A percentile compares a stretch with the other conserved stretches of the same genome.
These are phyloP conservation scores for Cladorhizidae sp. DNA, from an alignment of 37 sponge, comb jelly and placozoan genomes.

Conservation along the genomic window DNA sequence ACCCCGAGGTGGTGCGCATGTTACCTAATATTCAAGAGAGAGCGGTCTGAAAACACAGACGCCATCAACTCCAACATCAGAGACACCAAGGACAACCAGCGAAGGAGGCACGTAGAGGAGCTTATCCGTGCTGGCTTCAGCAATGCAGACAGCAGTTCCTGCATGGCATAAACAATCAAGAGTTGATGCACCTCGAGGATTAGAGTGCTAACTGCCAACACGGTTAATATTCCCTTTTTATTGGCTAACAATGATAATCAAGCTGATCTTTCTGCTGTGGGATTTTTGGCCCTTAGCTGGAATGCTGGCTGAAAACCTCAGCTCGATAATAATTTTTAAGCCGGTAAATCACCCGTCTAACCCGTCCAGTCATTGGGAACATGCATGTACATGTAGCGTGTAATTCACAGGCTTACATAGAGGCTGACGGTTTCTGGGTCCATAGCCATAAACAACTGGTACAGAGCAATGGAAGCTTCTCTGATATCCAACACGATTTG, in stretches of 20 bases:
- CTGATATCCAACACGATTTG: constrained; percentile 31
- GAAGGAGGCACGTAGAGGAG: neutral
- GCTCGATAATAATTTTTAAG: no score
- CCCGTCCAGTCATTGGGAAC: no score
- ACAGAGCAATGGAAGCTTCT: constrained; percentile 32
- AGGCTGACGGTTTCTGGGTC: constrained; percentile 32
- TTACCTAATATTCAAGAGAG: constrained; percentile 1
- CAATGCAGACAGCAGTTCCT: constrained; percentile 40
- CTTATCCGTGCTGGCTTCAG: constrained; percentile 23
- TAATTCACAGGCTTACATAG: constrained; percentile 7
- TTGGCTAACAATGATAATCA: no score
- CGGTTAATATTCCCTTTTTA: no score
- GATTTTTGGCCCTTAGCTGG: no score
- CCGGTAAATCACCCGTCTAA: no score
- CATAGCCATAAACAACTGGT: constrained; percentile 65
- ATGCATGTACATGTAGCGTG: neutral
- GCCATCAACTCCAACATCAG: constrained; percentile 39
- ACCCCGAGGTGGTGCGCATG: no score
- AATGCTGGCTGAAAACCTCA: no score
- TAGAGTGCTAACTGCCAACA: neutral
- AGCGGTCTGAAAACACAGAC: constrained; percentile 26
- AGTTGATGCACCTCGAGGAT: neutral
- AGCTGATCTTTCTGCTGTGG: no score
- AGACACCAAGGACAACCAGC: constrained; percentile 52
- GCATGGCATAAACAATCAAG: neutral